A percentile compares a stretch with the other conserved stretches of the same genome.
Evolutionary conservation across 30 jellyfish, hydroid and myxozoan species (phyloP).

Genomic region (Catostylus mosaicus): DNA sequence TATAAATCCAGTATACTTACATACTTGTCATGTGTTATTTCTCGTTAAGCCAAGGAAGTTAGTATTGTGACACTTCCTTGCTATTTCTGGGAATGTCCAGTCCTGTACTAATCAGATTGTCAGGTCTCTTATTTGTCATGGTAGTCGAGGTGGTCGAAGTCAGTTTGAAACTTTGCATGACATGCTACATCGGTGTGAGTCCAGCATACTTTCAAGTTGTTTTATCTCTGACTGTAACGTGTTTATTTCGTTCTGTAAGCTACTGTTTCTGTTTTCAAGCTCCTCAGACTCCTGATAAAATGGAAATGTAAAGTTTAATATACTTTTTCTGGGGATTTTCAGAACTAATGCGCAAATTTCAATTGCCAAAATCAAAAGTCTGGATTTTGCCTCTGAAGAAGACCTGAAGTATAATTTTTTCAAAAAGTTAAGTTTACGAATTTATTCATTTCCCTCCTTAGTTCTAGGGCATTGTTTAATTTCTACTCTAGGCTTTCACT

Average conservation of each 20-base stretch:
- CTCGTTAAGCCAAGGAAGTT: no score
- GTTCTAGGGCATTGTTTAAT: no score
- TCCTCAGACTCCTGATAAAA: conserved; percentile 94
- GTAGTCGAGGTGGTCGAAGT: conserved; percentile 29
- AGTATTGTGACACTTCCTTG: background rate
- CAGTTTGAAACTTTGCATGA: conserved; percentile 84
- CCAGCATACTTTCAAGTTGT: conserved; percentile 96
- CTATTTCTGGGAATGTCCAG: background rate
- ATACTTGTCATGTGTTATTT: conserved; percentile 13
- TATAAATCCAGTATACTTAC: background rate
- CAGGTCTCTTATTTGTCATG: conserved; percentile 13
- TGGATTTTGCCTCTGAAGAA: no score
- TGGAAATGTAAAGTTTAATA: background rate
- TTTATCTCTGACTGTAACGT: conserved; percentile 92
- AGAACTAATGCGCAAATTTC: no score
- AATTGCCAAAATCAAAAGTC: no score
- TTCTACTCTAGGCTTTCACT: no score
- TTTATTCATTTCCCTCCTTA: no score
- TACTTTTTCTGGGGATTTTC: no score
- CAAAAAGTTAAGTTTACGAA: no score
- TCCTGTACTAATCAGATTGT: conserved; percentile 1
- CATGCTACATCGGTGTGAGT: conserved; percentile 97
- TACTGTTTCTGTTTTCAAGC: conserved; percentile 88
- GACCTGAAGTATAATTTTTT: no score
- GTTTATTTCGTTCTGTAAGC: conserved; percentile 87